Conservation (phyloP, 2,888 invertebrate species). For the Nymphalis polychloros region DNA sequence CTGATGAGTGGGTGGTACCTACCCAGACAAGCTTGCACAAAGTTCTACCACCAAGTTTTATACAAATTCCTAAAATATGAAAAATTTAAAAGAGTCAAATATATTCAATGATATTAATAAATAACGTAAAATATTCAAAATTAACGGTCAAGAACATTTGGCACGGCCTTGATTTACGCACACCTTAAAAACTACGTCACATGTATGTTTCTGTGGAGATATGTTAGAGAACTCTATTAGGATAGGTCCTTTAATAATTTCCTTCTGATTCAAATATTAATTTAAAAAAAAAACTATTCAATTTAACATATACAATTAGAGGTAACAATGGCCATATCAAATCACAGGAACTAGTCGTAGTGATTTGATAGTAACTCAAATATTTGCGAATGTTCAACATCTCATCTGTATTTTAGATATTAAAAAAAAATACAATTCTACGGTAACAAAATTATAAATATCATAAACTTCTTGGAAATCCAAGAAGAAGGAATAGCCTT, state of each 20-base stretch:
- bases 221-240: background rate
- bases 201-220: background rate
- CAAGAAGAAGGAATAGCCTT: slow-evolving; percentile 28
- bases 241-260: background rate
- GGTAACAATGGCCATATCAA: too few relatives aligned
- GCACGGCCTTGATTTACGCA: slow-evolving; percentile 45
- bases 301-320: too few relatives aligned
- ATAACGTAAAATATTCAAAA: slow-evolving; percentile 44
- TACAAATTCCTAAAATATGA: background rate
- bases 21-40: too few relatives aligned
- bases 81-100: slow-evolving; percentile 10
- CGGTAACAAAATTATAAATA: background rate
- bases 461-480: slow-evolving; percentile 3
- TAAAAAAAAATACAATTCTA: too few relatives aligned
- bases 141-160: slow-evolving; percentile 46
- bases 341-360: too few relatives aligned
- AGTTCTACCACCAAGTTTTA: too few relatives aligned
- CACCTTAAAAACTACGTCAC: slow-evolving; percentile 11
- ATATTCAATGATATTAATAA: slow-evolving; percentile 3
- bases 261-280: too few relatives aligned
- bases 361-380: too few relatives aligned
- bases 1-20: too few relatives aligned
- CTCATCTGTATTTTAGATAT: too few relatives aligned
- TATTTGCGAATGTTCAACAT: too few relatives aligned
- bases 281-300: too few relatives aligned